Conservation (phyloP, 2,113 vertebrate species). For the Ammodytes dubius region DNA sequence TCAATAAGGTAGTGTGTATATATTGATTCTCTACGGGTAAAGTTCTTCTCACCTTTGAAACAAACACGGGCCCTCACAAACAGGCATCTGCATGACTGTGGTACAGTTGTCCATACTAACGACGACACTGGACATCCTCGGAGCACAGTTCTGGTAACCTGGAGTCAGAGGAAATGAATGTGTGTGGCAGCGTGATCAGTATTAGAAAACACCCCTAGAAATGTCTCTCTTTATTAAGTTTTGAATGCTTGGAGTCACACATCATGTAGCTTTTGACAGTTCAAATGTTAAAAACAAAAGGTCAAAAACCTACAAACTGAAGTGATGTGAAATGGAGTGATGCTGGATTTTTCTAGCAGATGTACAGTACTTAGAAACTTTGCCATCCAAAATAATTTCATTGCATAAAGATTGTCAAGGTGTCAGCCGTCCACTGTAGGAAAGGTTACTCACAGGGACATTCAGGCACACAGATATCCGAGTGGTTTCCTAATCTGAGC, state of each 20-base stretch:
- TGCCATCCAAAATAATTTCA: neutral
- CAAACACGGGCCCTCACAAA: conserved; percentile 75
- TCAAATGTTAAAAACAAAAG: neutral
- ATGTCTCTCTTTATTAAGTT: neutral
- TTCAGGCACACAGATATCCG: conserved; percentile 62
- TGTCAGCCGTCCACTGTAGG: neutral
- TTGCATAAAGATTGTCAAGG: neutral
- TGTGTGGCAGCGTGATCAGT: neutral
- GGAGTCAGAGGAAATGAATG: neutral
- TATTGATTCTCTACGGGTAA: neutral
- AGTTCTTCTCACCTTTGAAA: conserved; percentile 62
- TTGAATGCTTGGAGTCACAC: neutral
- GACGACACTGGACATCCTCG: conserved; percentile 43
- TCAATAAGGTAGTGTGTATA: neutral
- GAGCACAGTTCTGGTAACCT: conserved; percentile 72
- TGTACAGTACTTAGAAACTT: neutral
- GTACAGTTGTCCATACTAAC: conserved; percentile 60
- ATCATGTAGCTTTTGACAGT: neutral
- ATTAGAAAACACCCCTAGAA: neutral
- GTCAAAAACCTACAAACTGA: neutral
- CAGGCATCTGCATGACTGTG: conserved; percentile 46
- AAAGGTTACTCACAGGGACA: conserved; percentile 74
- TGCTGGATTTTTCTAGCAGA: no score
- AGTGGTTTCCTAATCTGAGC: conserved; percentile 66
- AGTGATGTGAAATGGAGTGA: neutral